Base-by-base conservation (phyloP, 2,888 invertebrate species). In the Cataglyphis altisquamis region DNA sequence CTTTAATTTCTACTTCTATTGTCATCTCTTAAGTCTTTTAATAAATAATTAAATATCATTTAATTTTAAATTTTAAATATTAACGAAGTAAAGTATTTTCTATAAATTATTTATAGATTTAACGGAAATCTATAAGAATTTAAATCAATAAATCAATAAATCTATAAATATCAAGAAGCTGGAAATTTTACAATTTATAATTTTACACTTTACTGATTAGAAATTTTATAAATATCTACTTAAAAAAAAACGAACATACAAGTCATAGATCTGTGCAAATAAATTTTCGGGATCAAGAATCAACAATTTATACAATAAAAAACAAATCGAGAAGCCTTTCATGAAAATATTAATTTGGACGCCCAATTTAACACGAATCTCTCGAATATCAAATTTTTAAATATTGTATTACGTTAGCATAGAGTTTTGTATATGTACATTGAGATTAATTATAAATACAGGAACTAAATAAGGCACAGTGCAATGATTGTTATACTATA, bases 371-470 rank as follows among this genome's bases (percentile, higher is more conserved):
- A 48, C 9, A 21, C 45, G 0, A 63, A 63, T 64, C 29, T 5
- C 5, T 32, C 15, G 41, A 32, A 21, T 45, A 10, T 48, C 15
- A 74, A 74, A 74, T 63, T 45, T 63, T 73, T 78, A 45, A 72
- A 45, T 73, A 52, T 73, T 78, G 72, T 3, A 77, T 77, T 39
- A 52, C n/a, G 21, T 57, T 70, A 52, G 10, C 18, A 75, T 25
- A 78, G 1, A 45, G 10, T 32, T 70, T 36, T 48, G 32, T 18
- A 36, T 48, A 36, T 57, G 18, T 72, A 55, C 55, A 78, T 48
- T 41, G 73, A 25, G 75, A 72, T 72, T 80, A 80, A 36, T 80
- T 75, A 73, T 80, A 82, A 82, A 82, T 82, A 82, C 81, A 82
- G 75, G 81, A 77, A 82, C 80, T 77, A 29, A n/a, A 52, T 52